Base-by-base conservation (phyloP, 2,797 vertebrate species). In the Melanotaenia maccullochi region DNA sequence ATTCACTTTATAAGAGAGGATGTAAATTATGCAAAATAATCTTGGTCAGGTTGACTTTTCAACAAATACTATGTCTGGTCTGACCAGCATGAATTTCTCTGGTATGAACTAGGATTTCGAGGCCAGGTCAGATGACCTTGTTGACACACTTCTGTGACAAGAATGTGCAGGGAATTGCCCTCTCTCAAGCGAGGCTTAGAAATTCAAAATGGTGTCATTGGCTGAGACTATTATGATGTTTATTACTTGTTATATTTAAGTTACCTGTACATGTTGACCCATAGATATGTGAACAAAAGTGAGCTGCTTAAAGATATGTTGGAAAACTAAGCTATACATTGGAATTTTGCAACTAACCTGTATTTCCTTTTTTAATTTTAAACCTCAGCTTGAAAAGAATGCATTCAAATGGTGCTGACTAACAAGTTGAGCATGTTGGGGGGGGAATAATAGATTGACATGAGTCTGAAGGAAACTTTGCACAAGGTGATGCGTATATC, bases 101-200 rank as follows among this genome's bases (percentile, higher is more conserved):
- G 79, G 70, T 79, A 87, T 93, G 88, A 92, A 83, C 82, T 83
- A 58, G 62, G 82, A 86, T 90, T 90, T 93, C 81, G 81, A 81
- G 88, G 80, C 76, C 69, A 76, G 84, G 84, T 89, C 85, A 89
- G 79, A 70, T 91, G 91, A 92, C 88, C 83, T 87, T 92, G 79
- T 86, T 87, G 87, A 89, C 71, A 82, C 74, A 84, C 82, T 79
- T 51, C 60, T 66, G 56, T 80, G 73, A 89, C 81, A 75, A 75
- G 59, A 76, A 73, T 65, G 63, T 81, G 76, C 71, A 64, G 60
- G 60, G 44, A 71, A 82, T 72, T 64, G 73, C 86, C 72, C 74
- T 64, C 63, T 78, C 56, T 76, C 54, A 68, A 49, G 55, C 38
- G 22, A 42, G 56, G 44, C 67, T 68, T 67, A 42, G 16, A 69